A percentile compares a stretch with the other conserved stretches of the same genome.
Evolutionary conservation across 2,888 invertebrate genomes (phyloP).

Genomic region (Himalopsyche anomala): DNA sequence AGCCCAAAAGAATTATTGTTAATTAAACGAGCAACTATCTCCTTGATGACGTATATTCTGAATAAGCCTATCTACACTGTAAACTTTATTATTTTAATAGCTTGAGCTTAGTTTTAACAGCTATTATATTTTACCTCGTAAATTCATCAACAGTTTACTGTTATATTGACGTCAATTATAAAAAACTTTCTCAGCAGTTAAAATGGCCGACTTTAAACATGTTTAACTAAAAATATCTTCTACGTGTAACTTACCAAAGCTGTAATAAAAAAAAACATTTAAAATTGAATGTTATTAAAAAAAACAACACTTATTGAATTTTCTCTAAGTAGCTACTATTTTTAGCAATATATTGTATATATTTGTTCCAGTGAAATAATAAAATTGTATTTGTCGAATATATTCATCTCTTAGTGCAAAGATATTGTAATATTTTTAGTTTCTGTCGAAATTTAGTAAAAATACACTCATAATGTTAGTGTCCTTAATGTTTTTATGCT

Average conservation of each 20-base stretch:
- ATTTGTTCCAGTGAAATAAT: too few species aligned
- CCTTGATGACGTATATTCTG: conserved; percentile 45
- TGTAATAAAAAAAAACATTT: neutral
- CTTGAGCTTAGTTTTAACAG: neutral
- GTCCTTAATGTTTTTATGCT: too few species aligned
- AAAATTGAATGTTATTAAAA: too few species aligned
- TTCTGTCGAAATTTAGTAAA: too few species aligned
- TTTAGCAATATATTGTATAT: too few species aligned
- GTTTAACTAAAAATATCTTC: neutral
- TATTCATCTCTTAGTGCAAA: too few species aligned
- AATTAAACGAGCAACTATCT: conserved; percentile 12
- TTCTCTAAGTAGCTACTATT: too few species aligned
- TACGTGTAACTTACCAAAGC: neutral
- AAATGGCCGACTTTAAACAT: neutral
- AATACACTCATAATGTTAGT: too few species aligned
- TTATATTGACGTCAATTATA: neutral
- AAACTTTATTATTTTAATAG: conserved; percentile 18
- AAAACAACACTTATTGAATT: too few species aligned
- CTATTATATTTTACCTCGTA: too few species aligned
- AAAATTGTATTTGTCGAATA: too few species aligned
- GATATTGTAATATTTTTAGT: too few species aligned
- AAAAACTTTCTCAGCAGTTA: neutral
- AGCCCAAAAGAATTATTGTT: conserved; percentile 15
- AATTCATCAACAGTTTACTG: neutral
- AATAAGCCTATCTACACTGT: conserved; percentile 52